phyloP scores from a whole-genome alignment of 2,888 invertebrate species.

The Resseliella maxima region DNA sequence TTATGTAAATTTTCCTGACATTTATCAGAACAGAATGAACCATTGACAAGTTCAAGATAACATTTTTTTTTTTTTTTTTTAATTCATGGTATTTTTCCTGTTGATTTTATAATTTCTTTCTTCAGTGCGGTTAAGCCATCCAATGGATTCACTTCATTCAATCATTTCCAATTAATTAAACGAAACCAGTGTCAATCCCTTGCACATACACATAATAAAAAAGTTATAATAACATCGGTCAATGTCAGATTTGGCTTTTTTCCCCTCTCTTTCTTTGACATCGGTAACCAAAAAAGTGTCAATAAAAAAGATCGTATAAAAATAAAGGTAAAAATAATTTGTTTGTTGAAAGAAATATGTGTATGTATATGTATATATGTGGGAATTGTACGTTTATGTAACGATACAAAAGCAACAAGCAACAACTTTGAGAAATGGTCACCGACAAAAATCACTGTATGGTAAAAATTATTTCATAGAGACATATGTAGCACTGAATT shows the following conservation, averaged over 20 bases:
- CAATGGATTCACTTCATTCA: not conserved
- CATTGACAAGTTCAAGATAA: constrained; percentile 40
- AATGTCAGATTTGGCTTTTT: not conserved
- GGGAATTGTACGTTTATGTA: constrained; percentile 9
- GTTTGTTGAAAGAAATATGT: not conserved
- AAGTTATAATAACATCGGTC: too few relatives aligned
- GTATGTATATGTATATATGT: not conserved
- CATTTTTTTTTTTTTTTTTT: too few relatives aligned
- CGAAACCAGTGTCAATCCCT: constrained; percentile 26
- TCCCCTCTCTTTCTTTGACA: not conserved
- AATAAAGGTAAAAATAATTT: constrained; percentile 21
- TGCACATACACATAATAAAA: not conserved
- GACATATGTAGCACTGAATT: not conserved
- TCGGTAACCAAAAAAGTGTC: constrained; percentile 30
- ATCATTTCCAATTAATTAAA: not conserved
- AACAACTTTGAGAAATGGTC: not conserved
- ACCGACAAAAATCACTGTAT: constrained; percentile 2
- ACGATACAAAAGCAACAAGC: not conserved
- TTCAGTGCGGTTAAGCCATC: not conserved
- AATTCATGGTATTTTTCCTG: not conserved
- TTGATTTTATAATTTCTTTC: not conserved
- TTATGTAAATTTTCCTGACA: not conserved
- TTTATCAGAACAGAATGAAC: constrained; percentile 1
- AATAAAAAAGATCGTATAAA: not conserved
- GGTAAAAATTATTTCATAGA: too few relatives aligned